These are phyloP conservation scores for Coregonus suidteri DNA, from an alignment of 2,797 vertebrate genomes.

Conservation along the genomic window DNA sequence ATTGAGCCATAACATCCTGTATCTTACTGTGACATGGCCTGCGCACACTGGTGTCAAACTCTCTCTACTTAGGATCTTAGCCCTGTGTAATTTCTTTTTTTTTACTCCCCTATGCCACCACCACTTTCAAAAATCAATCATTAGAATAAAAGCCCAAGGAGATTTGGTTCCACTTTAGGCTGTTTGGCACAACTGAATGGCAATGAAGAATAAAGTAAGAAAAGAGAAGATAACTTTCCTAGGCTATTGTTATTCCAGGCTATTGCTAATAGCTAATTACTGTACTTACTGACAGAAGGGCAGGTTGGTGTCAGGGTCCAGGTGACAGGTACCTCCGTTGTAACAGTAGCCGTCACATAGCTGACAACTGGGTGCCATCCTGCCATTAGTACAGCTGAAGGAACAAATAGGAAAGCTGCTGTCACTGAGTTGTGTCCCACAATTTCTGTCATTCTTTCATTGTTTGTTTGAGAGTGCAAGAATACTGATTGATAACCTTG, in stretches of 20 bases:
- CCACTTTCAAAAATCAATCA: not conserved
- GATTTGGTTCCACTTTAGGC: constrained; percentile 44
- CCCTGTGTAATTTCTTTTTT: constrained; percentile 8
- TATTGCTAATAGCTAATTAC: constrained; percentile 74
- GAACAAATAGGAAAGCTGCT: constrained; percentile 43
- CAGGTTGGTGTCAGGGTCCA: constrained; percentile 93
- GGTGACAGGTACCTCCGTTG: constrained; percentile 94
- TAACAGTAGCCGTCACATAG: constrained; percentile 98
- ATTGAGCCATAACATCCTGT: constrained; percentile 41
- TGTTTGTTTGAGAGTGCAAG: not conserved
- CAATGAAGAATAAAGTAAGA: constrained; percentile 29
- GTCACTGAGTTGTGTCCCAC: constrained; percentile 45
- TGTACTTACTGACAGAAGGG: constrained; percentile 98
- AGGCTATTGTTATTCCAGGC: constrained; percentile 33
- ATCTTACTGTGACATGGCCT: constrained; percentile 51
- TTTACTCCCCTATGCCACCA: no score
- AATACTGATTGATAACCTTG: not conserved
- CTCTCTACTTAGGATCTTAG: constrained; percentile 42
- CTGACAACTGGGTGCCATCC: constrained; percentile 94
- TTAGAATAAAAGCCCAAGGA: constrained; percentile 26
- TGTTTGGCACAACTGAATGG: constrained; percentile 47
- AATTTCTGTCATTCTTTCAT: not conserved
- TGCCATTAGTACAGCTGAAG: constrained; percentile 93
- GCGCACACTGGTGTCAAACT: constrained; percentile 58
- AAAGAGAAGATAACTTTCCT: constrained; percentile 49